Evolutionary conservation across 2,888 invertebrate species (phyloP), one percentile per base, ranked within the genome.

Genomic region (Girardia tigrina): DNA sequence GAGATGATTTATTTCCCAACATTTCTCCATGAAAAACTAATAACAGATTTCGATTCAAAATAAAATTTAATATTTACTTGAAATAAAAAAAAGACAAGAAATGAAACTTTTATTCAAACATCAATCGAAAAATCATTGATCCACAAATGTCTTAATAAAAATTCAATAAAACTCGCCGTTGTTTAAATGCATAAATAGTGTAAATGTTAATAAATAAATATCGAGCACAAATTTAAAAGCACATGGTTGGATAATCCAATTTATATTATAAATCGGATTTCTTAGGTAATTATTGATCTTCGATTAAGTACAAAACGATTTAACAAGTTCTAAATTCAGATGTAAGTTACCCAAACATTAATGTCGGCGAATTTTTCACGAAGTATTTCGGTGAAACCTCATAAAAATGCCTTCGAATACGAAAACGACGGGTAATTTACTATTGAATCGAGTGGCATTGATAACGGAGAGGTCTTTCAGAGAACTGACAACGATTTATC

Each of bases 151-250:
- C n/a, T n/a, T n/a, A n/a, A n/a, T n/a, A n/a, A n/a, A n/a, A n/a
- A n/a, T n/a, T n/a, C n/a, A n/a, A n/a, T n/a, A n/a, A n/a, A n/a
- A n/a, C n/a, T n/a, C n/a, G n/a, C n/a, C n/a, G n/a, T n/a, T n/a
- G n/a, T n/a, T n/a, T n/a, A n/a, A n/a, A n/a, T n/a, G n/a, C n/a
- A n/a, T n/a, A n/a, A n/a, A n/a, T n/a, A n/a, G n/a, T n/a, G n/a
- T 8, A 56, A 56, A 56, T 56, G 56, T 56, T 56, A 56, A 56
- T 56, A 56, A 56, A 56, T 56, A 56, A 56, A 56, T 4, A 56
- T 56, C 56, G 23, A 56, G 56, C 56, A 56, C 20, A 20, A 8
- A 56, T 56, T 56, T 56, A 56, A 56, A 20, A 56, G n/a, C 56
- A 56, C 56, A 56, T 56, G 56, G 20, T 56, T 56, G 56, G n/a